Base-by-base conservation (phyloP, 1,140 invertebrate species). In the Drosophila grimshawi region DNA sequence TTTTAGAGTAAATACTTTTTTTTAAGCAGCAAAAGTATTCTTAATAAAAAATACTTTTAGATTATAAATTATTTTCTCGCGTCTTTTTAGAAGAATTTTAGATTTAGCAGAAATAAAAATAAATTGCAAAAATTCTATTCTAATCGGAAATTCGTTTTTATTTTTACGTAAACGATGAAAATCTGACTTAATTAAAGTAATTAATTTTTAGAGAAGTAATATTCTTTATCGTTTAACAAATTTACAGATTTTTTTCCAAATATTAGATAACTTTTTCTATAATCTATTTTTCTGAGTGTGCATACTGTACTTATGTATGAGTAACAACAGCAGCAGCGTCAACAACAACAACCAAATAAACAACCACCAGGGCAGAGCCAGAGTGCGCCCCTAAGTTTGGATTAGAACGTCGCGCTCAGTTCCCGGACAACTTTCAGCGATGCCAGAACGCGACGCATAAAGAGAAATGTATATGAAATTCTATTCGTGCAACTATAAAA, bases 331-430 rank as follows among this genome's bases (percentile, higher is more conserved):
- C 59, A 56, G 27, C 51, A 56, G 19, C 19, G 19, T 29, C 66
- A 75, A 70, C 39, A 10, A 39, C 37, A 62, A 49, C 32, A 62
- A 62, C 56, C 45, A 60, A 43, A 46, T 43, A 57, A 68, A 63
- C 77, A 72, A 77, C 68, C 79, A 72, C 48, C 70, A 55, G 37
- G 39, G 45, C 43, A 59, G 51, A 46, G 45, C 51, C 19, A 37
- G 51, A 49, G 45, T 43, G 57, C 55, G 64, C 61, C 69, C 51
- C 67, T 60, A 78, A 71, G 57, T 86, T 83, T 74, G 80, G 85
- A 63, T 81, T 83, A 88, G 77, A 89, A 80, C 63, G 69, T 67
- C 75, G 53, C 69, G 69, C 32, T 85, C 76, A 91, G 89, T 91
- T 89, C 80, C 79, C 78, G 81, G 80, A 56, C 72, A 66, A 82